Conservation (phyloP, 2,797 vertebrate genomes). For the Acrossocheilus fasciatus region DNA sequence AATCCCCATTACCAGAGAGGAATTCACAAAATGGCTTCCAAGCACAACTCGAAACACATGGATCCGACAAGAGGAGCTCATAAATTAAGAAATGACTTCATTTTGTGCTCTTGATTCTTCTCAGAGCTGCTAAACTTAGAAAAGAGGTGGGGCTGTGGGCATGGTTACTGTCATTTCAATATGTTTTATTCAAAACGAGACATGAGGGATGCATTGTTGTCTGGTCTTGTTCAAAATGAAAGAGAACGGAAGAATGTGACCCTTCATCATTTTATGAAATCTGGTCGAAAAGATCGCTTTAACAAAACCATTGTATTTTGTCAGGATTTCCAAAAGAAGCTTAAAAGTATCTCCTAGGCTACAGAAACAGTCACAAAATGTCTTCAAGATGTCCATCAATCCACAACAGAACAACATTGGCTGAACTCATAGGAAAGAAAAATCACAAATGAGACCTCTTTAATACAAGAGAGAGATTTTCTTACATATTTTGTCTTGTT, state of each 20-base stretch:
- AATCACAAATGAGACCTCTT: slow-evolving; percentile 16
- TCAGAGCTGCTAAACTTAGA: slow-evolving; percentile 54
- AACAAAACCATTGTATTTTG: slow-evolving; percentile 34
- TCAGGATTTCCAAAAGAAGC: slow-evolving; percentile 40
- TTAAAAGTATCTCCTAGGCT: slow-evolving; percentile 31
- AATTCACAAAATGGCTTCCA: slow-evolving; percentile 66
- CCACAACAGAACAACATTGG: slow-evolving; percentile 15
- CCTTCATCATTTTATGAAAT: slow-evolving; percentile 48
- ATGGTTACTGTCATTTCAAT: slow-evolving; percentile 45
- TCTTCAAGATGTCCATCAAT: slow-evolving; percentile 47
- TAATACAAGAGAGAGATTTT: background rate
- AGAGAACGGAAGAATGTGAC: slow-evolving; percentile 48
- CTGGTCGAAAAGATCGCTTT: slow-evolving; percentile 19
- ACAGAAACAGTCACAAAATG: slow-evolving; percentile 31
- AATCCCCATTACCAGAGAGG: slow-evolving; percentile 67
- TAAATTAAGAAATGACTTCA: slow-evolving; percentile 65
- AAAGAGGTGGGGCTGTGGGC: slow-evolving; percentile 43
- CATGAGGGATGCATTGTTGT: slow-evolving; percentile 59
- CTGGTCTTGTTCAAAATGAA: slow-evolving; percentile 54
- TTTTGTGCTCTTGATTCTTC: slow-evolving; percentile 54
- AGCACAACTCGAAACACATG: slow-evolving; percentile 71
- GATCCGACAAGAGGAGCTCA: slow-evolving; percentile 63
- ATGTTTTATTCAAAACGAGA: slow-evolving; percentile 54
- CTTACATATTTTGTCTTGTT: background rate
- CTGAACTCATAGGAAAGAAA: slow-evolving; percentile 6